Evolutionary conservation across 1,140 invertebrate species (phyloP).

Genomic region (Formica selysi): DNA sequence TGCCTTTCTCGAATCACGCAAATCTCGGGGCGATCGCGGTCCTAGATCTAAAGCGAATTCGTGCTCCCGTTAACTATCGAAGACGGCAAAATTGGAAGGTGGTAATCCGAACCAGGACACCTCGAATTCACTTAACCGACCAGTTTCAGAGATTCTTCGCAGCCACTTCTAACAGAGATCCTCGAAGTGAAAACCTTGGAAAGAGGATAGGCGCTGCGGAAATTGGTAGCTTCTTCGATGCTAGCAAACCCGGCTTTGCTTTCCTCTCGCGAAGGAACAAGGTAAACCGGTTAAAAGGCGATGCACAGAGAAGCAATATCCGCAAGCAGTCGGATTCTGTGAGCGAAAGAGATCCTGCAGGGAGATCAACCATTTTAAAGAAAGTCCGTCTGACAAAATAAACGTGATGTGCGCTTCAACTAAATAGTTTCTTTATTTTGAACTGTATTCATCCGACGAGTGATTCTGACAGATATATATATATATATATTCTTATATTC

Average conservation of each 20-base stretch:
- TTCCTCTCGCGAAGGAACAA: constrained; percentile 64
- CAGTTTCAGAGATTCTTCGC: constrained; percentile 63
- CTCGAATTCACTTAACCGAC: constrained; percentile 71
- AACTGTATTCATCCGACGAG: not conserved
- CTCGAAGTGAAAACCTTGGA: constrained; percentile 71
- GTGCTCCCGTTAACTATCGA: constrained; percentile 49
- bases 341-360: constrained; percentile 46
- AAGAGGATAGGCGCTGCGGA: constrained; percentile 72
- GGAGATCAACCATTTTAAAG: constrained; percentile 48
- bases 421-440: constrained; percentile 29
- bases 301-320: constrained; percentile 75
- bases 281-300: constrained; percentile 76
- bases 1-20: constrained; percentile 42
- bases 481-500: not conserved
- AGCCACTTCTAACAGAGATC: constrained; percentile 53
- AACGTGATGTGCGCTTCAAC: constrained; percentile 23
- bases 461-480: constrained; percentile 4
- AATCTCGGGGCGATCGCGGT: constrained; percentile 44
- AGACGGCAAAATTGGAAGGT: constrained; percentile 67
- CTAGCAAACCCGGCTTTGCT: constrained; percentile 54
- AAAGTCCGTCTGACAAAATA: not conserved
- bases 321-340: constrained; percentile 64
- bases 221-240: constrained; percentile 74
- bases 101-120: constrained; percentile 68
- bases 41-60: constrained; percentile 63